Evolutionary conservation across 1,140 invertebrate genomes (phyloP), one percentile per base, ranked within the genome.

Genomic region (Wiebesia pumilae): DNA sequence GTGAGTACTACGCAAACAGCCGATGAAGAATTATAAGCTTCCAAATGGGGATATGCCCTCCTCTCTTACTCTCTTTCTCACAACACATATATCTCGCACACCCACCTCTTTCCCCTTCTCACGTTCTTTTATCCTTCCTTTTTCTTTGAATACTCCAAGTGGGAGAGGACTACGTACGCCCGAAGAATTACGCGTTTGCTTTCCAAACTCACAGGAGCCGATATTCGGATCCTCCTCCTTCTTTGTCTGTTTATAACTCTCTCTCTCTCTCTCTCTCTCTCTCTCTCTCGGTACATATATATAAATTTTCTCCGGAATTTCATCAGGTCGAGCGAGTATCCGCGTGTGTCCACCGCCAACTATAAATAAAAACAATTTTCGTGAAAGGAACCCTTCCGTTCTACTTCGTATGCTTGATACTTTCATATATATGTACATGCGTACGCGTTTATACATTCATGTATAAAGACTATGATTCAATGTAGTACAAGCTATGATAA

Each of bases 1-100:
- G 38, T 21, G 33, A 19, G 21, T 35, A 30, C 47, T 73, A 81
- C 38, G 83, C 82, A 86, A 89, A 90, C 85, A 67, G 67, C 84
- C 89, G 88, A 88, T 90, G 89, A 89, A 90, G 88, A 90, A 89
- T 90, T 89, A 90, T 89, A 89, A 89, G 88, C 89, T 89, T 87
- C 86, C 82, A 84, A 88, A 87, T 82, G 27, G 47, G 77, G 83
- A 88, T 88, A 27, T 10, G 4, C 6, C 14, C n/a, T 40, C 14
- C 35, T 43, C 21, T 81, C n/a, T 30, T 38, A 1, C 58, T 81
- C 79, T 65, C 24, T 81, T 27, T 62, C 33, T 35, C 65, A 7
- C 9, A 33, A 35, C 3, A 69, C 14, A 69, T 30, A 69, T 69
- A 78, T 75, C 38, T 30, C 21, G 16, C 38, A 24, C 35, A 40